A percentile compares a stretch with the other conserved stretches of the same genome.
phyloP scores from a whole-genome alignment of 2,113 vertebrate species.

The Calyptomena viridis region DNA sequence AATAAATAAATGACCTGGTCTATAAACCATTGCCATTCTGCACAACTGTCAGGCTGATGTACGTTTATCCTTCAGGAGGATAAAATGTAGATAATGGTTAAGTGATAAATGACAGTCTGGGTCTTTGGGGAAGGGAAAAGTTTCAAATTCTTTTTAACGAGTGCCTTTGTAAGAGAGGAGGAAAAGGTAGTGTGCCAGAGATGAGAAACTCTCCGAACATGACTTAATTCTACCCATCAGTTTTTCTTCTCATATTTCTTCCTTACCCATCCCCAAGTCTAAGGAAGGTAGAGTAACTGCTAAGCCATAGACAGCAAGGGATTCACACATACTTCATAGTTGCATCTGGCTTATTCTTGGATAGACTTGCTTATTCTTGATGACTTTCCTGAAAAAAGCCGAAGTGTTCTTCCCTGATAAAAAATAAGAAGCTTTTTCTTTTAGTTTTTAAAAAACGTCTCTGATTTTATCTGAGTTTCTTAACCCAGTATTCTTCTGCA shows the following conservation, averaged over 20 bases:
- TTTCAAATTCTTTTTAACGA: not conserved
- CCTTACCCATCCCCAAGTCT: not conserved
- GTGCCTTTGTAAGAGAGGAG: not conserved
- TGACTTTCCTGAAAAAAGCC: not conserved
- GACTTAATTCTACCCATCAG: not conserved
- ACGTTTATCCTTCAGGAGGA: not conserved
- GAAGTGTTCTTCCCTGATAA: not conserved
- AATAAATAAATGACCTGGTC: conserved; percentile 6
- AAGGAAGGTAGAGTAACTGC: not conserved
- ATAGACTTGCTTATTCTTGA: no score
- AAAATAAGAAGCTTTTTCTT: not conserved
- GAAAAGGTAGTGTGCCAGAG: not conserved
- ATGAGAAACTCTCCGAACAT: not conserved
- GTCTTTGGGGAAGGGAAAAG: not conserved
- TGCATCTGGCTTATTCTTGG: not conserved
- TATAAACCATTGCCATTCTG: conserved; percentile 10
- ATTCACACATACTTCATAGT: not conserved
- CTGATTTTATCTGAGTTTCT: not conserved
- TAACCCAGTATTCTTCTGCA: not conserved
- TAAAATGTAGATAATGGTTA: not conserved
- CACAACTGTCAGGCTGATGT: not conserved
- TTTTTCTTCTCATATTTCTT: not conserved
- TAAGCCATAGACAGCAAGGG: not conserved
- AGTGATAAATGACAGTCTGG: not conserved
- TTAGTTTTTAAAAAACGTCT: not conserved